These are phyloP conservation scores for Panurus biarmicus DNA, from an alignment of 2,113 vertebrate genomes.

Conservation along the genomic window DNA sequence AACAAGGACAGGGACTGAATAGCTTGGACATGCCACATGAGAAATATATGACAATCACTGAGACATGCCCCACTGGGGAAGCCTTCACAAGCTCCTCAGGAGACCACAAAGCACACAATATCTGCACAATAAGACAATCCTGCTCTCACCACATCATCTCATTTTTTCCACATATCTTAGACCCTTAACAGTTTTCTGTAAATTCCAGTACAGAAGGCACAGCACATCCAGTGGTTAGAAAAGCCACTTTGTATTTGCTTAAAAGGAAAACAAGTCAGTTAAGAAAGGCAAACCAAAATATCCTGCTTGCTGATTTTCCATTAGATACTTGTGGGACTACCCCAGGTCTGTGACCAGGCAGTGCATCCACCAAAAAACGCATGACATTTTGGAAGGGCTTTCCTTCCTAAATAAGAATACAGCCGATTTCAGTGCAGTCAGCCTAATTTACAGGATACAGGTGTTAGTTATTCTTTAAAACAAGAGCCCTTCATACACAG, in stretches of 20 bases:
- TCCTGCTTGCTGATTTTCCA: neutral
- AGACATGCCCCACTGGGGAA: neutral
- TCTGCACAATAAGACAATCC: neutral
- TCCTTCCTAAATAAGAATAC: neutral
- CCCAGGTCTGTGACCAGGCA: neutral
- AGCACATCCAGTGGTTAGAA: neutral
- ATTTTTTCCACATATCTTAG: neutral
- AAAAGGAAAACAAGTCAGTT: neutral
- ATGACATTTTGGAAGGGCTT: neutral
- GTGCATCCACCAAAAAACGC: neutral
- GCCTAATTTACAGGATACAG: neutral
- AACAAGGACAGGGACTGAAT: neutral
- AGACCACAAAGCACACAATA: neutral
- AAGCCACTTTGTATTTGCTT: neutral
- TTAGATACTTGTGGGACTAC: neutral
- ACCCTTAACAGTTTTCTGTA: neutral
- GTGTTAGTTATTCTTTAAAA: neutral
- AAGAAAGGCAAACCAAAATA: neutral
- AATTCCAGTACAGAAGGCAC: neutral
- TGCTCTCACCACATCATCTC: neutral
- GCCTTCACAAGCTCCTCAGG: neutral
- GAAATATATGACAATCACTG: neutral
- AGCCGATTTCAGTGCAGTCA: neutral
- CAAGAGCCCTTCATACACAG: neutral
- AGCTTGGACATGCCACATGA: neutral